Conservation (phyloP, 2,113 vertebrate species). For the Coturnix japonica region DNA sequence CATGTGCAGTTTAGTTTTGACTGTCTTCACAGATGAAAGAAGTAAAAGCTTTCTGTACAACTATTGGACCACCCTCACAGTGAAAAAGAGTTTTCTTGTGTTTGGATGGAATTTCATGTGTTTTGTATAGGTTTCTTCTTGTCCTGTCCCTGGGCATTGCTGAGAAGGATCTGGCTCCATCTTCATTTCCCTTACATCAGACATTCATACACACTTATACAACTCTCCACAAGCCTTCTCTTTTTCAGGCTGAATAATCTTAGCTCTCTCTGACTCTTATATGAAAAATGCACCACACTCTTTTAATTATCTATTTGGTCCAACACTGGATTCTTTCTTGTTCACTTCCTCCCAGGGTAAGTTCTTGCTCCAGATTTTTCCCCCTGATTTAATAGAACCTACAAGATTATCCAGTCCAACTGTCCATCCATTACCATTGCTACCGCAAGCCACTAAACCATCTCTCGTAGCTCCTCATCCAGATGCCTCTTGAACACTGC, state of each 20-base stretch:
- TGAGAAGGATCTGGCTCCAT: background rate
- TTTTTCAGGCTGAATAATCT: background rate
- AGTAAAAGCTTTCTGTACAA: background rate
- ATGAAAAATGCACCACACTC: background rate
- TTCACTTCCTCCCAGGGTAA: background rate
- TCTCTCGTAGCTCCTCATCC: too few species aligned
- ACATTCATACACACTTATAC: background rate
- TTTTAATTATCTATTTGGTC: background rate
- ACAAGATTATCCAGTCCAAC: too few species aligned
- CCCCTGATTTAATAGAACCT: background rate
- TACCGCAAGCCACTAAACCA: too few species aligned
- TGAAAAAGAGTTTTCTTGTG: background rate
- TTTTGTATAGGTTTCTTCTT: background rate
- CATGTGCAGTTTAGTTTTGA: background rate
- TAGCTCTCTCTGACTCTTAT: background rate
- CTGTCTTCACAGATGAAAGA: background rate
- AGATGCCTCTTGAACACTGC: too few species aligned
- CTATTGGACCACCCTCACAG: background rate
- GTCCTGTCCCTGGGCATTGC: fast-evolving
- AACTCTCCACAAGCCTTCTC: background rate
- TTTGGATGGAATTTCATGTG: background rate
- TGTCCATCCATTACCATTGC: too few species aligned
- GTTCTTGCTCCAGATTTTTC: background rate
- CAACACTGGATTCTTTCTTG: background rate
- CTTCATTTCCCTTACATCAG: background rate